These are phyloP conservation scores for Myotis myotis DNA, from an alignment of 2,797 vertebrate genomes.

Conservation along the genomic window DNA sequence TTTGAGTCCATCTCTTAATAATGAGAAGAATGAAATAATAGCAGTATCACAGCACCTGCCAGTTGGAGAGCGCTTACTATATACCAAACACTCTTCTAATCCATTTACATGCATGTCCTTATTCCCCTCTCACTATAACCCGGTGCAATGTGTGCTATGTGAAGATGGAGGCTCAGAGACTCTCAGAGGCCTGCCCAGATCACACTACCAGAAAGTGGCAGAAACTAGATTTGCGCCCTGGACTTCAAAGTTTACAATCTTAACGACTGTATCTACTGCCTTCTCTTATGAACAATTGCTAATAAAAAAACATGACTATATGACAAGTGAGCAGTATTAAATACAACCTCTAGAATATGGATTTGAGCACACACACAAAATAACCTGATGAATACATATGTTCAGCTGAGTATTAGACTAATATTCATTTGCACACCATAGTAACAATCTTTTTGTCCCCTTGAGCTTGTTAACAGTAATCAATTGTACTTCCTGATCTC, in stretches of 20 bases:
- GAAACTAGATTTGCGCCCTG: not conserved
- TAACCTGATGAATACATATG: not conserved
- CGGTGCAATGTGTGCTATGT: not conserved
- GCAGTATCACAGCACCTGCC: not conserved
- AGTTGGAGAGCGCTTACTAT: not conserved
- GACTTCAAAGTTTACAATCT: not conserved
- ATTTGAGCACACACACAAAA: not conserved
- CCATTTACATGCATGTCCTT: not conserved
- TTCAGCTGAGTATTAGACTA: not conserved
- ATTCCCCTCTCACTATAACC: not conserved
- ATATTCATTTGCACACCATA: not conserved
- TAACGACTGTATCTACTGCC: not conserved
- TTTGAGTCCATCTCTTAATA: not conserved
- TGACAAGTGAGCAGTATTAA: conserved; percentile 2
- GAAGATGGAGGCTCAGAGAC: not conserved
- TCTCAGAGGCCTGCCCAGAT: not conserved
- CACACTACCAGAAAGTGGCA: not conserved
- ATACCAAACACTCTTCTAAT: not conserved
- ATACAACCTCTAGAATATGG: not conserved
- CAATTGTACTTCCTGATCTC: not conserved
- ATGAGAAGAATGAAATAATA: conserved; percentile 16
- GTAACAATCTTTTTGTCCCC: not conserved
- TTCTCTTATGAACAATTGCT: not conserved
- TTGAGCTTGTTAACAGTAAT: not conserved
- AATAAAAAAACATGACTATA: not conserved